Evolutionary conservation across 2,797 vertebrate species (phyloP).

Genomic region (Manis pentadactyla): DNA sequence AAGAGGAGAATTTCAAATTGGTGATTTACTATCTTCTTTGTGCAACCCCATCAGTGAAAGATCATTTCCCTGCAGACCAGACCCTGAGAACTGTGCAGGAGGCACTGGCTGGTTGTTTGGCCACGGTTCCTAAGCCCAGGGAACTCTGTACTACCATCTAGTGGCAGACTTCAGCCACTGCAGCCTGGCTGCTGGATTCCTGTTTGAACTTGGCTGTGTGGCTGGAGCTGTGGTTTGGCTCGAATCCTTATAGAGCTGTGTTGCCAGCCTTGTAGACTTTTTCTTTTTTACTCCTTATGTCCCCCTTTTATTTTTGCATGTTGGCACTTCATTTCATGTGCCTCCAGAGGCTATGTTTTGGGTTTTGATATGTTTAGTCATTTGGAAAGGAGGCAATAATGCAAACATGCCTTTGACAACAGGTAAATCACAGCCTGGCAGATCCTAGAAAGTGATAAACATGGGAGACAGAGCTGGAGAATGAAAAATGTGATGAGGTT

Average conservation of each 20-base stretch:
- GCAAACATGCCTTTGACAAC: not conserved
- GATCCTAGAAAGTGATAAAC: not conserved
- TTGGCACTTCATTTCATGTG: constrained; percentile 83
- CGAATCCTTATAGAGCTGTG: constrained; percentile 62
- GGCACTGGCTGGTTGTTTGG: not conserved
- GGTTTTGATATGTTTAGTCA: constrained; percentile 74
- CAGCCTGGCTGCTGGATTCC: constrained; percentile 73
- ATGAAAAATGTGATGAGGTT: fast-evolving
- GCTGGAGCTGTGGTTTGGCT: constrained; percentile 87
- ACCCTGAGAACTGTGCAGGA: not conserved
- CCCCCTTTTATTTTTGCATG: constrained; percentile 74
- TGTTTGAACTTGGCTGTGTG: constrained; percentile 83
- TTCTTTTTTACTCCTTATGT: constrained; percentile 25
- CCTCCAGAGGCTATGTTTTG: constrained; percentile 61
- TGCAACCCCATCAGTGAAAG: not conserved
- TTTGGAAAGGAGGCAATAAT: not conserved
- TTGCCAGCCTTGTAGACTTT: constrained; percentile 82
- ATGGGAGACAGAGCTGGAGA: not conserved
- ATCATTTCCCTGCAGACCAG: not conserved
- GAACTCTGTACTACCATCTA: constrained; percentile 69
- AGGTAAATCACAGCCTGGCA: not conserved
- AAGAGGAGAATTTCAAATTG: not conserved
- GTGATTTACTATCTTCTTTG: not conserved
- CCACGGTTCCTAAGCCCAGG: not conserved
- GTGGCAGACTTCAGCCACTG: constrained; percentile 62